Base-by-base conservation (phyloP, 2,113 vertebrate genomes). In the Thermophis baileyi region DNA sequence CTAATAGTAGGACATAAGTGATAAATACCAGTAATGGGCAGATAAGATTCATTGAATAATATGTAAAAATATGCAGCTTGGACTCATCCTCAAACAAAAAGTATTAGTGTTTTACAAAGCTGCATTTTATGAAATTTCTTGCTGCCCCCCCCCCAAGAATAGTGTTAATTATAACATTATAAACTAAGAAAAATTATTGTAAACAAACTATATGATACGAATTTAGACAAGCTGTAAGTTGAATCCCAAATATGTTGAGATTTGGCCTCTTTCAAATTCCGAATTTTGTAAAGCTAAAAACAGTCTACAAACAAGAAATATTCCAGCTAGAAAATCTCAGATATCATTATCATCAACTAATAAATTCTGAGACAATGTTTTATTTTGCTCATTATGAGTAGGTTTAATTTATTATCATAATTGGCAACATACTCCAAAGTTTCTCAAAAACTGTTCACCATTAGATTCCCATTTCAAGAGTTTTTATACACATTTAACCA, bases 1-100 rank as follows among this genome's bases (percentile, higher is more conserved):
- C 94, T 96, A 95, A 96, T 95, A 95, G 93, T 91, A 0, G 0
- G 54, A 53, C 93, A 93, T 0, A 95, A 96, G 93, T 44, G 94
- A 94, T 54, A 93, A 94, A 88, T 27, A 63, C 94, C 89, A 94
- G 94, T 92, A 94, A 92, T 49, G 89, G 93, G 90, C 49, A 89
- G 90, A 92, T 85, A 94, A 51, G 40, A n/a, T 51, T 92, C 25
- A 35, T 6, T 85, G 93, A 86, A 85, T 90, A 87, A 93, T 0
- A 88, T 22, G 54, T 85, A 89, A 90, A 93, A 90, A 35, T 1
- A 51, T 74, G 90, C 60, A 51, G 30, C 16, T 46, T 24, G 35
- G 20, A 46, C 50, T 35, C 51, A 20, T 74, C 30, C 81, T 89
- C 20, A 49, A 74, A 30, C 27, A 20, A 20, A 88, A 89, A 54